Conservation (phyloP, 2,888 invertebrate genomes). For the Clusia tigrina region DNA sequence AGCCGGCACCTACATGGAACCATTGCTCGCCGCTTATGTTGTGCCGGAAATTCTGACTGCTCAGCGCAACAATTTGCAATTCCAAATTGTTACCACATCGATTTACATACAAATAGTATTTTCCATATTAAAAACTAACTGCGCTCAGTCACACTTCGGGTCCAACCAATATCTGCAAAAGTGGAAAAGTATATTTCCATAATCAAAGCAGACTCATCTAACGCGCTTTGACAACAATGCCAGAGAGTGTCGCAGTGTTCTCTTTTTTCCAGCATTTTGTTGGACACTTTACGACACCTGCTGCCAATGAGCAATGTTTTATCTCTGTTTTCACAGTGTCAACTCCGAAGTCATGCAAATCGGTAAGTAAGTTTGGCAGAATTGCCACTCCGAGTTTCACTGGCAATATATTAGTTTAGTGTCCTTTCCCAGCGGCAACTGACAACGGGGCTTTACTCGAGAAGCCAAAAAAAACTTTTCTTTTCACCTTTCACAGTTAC, state of each 20-base stretch:
- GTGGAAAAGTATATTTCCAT: no score
- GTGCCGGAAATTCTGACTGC: no score
- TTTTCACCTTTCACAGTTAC: neutral
- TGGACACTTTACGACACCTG: conserved; percentile 51
- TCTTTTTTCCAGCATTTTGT: conserved; percentile 31
- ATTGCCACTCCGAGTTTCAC: conserved; percentile 15
- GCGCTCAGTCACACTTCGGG: no score
- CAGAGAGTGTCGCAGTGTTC: neutral
- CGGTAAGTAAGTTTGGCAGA: neutral
- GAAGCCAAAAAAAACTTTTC: neutral
- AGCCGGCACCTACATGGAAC: no score
- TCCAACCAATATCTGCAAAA: no score
- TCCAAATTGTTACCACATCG: no score
- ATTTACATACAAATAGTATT: no score
- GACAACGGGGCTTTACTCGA: neutral
- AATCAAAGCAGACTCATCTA: no score
- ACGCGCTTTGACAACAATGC: no score
- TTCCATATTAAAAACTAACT: no score
- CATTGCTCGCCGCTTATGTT: no score
- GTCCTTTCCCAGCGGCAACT: neutral
- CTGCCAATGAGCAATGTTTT: conserved; percentile 27
- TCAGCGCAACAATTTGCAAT: no score
- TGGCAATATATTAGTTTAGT: conserved; percentile 15
- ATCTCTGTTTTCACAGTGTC: conserved; percentile 36
- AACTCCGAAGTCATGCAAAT: conserved; percentile 12